phyloP scores from a whole-genome alignment of 2,113 vertebrate genomes.

The Sula dactylatra region DNA sequence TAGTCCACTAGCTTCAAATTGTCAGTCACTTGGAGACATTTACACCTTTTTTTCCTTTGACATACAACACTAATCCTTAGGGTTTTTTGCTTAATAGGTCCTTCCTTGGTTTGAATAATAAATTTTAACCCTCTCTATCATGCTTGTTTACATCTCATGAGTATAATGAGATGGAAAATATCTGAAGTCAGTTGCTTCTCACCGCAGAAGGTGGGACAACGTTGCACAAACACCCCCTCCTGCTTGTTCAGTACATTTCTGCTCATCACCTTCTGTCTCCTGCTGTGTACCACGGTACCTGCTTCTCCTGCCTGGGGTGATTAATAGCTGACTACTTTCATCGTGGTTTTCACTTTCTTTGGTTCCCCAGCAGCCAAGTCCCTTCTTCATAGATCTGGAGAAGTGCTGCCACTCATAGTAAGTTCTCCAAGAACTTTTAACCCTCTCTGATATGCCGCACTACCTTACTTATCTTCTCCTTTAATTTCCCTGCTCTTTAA shows the following conservation, averaged over 20 bases:
- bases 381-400: neutral
- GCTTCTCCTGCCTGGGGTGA: neutral
- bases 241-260: neutral
- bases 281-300: neutral
- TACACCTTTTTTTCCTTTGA: neutral
- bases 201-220: neutral
- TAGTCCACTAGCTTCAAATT: neutral
- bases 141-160: neutral
- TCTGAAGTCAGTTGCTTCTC: neutral
- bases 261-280: neutral
- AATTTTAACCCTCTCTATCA: neutral
- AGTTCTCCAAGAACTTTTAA: neutral
- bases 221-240: neutral
- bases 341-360: neutral
- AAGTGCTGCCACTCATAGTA: neutral
- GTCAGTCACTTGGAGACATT: neutral
- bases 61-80: neutral
- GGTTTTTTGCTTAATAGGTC: neutral
- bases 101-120: neutral
- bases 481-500: neutral
- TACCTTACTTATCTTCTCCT: neutral
- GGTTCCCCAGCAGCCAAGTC: neutral
- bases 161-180: neutral
- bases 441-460: neutral
- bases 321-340: neutral